Evolutionary conservation across 2,113 vertebrate species (phyloP).

Genomic region (Lichenostomus cassidix): DNA sequence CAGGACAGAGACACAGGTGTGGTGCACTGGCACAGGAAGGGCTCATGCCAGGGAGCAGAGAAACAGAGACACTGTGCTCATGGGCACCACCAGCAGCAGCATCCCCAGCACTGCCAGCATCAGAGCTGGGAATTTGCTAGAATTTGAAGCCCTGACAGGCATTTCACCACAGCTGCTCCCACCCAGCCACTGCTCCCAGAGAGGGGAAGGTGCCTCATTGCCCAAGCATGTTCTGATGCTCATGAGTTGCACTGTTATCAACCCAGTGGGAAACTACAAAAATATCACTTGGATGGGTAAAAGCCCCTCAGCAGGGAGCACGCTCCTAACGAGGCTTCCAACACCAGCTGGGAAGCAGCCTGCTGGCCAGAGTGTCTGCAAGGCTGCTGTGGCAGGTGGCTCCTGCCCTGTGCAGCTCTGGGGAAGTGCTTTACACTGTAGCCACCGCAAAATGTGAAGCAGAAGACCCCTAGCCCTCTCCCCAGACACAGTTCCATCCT

Average conservation of each 20-base stretch:
- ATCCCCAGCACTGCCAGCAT: too few relatives aligned
- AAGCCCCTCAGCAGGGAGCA: background rate
- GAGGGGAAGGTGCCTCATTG: background rate
- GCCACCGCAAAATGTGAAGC: background rate
- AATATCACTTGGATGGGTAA: background rate
- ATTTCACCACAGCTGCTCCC: background rate
- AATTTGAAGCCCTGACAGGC: background rate
- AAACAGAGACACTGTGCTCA: background rate
- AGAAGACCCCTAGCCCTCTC: background rate
- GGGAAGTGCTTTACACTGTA: background rate
- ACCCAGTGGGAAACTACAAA: background rate
- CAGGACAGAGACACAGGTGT: background rate
- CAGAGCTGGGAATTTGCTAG: background rate
- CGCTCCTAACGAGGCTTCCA: background rate
- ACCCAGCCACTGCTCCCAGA: background rate
- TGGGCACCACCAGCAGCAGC: background rate
- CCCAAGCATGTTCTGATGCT: background rate
- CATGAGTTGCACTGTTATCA: rapidly evolving
- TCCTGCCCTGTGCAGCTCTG: background rate
- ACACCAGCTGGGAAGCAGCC: background rate
- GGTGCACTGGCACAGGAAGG: background rate
- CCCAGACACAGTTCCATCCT: background rate
- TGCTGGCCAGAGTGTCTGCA: background rate
- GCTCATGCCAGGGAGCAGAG: background rate
- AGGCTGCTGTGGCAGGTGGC: background rate